Evolutionary conservation across 2,113 vertebrate genomes (phyloP).

Genomic region (Sturnira hondurensis): DNA sequence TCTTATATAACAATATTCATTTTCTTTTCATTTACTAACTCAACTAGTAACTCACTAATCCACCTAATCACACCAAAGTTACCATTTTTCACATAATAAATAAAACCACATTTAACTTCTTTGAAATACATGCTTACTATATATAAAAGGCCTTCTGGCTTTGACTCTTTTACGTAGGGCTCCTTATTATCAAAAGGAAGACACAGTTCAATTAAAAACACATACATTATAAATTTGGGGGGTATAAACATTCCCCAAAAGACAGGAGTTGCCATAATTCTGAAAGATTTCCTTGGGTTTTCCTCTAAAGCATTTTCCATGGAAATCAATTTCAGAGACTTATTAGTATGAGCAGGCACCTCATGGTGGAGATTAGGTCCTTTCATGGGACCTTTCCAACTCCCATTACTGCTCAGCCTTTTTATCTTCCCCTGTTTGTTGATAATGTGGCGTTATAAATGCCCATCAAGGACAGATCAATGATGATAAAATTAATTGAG

Average conservation of each 20-base stretch:
- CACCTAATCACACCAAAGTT: neutral
- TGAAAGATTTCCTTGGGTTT: constrained; percentile 21
- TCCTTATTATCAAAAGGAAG: neutral
- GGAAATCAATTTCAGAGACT: constrained; percentile 32
- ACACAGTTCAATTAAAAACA: constrained; percentile 16
- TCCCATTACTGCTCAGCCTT: neutral
- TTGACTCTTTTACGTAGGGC: neutral
- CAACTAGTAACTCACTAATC: neutral
- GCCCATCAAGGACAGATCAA: constrained; percentile 18
- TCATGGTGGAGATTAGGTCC: neutral
- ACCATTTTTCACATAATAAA: neutral
- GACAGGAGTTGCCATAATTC: neutral
- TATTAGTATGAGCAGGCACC: neutral
- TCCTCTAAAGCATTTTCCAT: constrained; percentile 23
- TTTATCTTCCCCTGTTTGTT: constrained; percentile 23
- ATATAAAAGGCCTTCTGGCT: neutral
- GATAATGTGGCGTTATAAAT: constrained; percentile 9
- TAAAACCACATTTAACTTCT: neutral
- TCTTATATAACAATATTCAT: neutral
- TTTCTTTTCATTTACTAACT: constrained; percentile 1
- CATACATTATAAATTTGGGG: too few relatives aligned
- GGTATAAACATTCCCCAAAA: neutral
- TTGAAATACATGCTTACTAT: neutral
- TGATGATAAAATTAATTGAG: constrained; percentile 26
- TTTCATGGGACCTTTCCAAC: neutral